Evolutionary conservation across 1,140 invertebrate species (phyloP).

Genomic region (Hycleus phaleratus): DNA sequence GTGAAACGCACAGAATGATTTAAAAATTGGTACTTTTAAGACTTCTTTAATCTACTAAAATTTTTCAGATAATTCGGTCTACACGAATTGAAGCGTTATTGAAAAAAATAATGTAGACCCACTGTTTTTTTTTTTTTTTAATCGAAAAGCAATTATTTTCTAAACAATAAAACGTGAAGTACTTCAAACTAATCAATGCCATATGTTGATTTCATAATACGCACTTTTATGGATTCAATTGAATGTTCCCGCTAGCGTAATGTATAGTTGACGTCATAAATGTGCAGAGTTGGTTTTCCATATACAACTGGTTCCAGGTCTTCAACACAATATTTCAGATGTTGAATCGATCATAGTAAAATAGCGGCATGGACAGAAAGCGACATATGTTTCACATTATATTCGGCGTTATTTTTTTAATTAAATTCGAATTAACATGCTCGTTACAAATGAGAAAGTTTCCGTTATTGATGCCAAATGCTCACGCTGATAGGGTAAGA

Average conservation of each 20-base stretch:
- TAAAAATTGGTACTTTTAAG: no score
- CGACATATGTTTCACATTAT: slow-evolving; percentile 27
- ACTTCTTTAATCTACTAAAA: no score
- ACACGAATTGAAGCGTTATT: no score
- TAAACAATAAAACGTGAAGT: no score
- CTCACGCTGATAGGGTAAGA: slow-evolving; percentile 57
- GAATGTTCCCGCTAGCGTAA: slow-evolving; percentile 1
- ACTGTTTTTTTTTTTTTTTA: no score
- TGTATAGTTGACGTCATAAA: slow-evolving; percentile 1
- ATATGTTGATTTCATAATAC: background rate
- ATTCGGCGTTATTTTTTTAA: slow-evolving; percentile 18
- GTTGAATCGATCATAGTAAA: no score
- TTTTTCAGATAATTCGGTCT: no score
- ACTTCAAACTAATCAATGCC: background rate
- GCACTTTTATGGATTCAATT: background rate
- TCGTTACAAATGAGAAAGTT: slow-evolving; percentile 44
- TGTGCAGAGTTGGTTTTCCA: slow-evolving; percentile 7
- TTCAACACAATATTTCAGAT: no score
- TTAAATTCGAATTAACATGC: slow-evolving; percentile 19
- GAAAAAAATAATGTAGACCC: no score
- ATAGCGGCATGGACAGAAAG: slow-evolving; percentile 21
- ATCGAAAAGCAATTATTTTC: no score
- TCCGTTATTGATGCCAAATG: slow-evolving; percentile 63
- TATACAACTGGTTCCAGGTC: background rate
- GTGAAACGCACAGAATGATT: no score